A percentile compares a stretch with the other conserved stretches of the same genome.
Evolutionary conservation across 2,113 vertebrate genomes (phyloP).

Genomic region (Prinia subflava): DNA sequence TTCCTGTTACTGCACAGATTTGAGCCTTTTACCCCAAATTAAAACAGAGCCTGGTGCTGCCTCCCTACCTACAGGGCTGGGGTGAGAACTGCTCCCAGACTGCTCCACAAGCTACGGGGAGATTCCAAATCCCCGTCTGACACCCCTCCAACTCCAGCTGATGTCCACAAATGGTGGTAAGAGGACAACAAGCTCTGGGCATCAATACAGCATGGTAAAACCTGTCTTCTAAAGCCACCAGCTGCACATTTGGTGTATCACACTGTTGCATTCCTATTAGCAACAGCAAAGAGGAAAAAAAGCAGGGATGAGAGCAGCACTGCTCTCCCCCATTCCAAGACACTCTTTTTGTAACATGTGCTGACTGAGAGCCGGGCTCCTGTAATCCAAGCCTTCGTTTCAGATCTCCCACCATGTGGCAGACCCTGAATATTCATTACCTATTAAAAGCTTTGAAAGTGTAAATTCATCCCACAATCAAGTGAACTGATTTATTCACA

Average conservation of each 20-base stretch:
- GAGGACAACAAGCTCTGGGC: neutral
- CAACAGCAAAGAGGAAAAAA: neutral
- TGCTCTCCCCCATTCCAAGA: neutral
- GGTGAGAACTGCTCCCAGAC: neutral
- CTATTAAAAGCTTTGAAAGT: slow-evolving; percentile 46
- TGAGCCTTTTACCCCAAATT: neutral
- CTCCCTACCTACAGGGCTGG: neutral
- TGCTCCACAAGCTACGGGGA: neutral
- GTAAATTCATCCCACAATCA: slow-evolving; percentile 30
- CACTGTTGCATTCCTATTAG: neutral
- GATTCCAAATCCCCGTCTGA: neutral
- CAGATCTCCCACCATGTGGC: neutral
- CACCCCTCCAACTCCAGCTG: neutral
- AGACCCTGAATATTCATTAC: slow-evolving; percentile 60
- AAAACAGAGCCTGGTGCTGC: neutral
- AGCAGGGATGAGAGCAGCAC: neutral
- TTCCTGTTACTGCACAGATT: neutral
- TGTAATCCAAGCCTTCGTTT: neutral
- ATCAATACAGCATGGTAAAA: neutral
- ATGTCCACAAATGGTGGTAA: neutral
- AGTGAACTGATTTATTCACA: slow-evolving; percentile 23
- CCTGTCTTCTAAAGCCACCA: neutral
- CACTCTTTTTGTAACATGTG: neutral
- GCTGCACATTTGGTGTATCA: neutral
- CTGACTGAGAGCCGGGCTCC: neutral